Conservation (phyloP, 2,113 vertebrate species). For the Pituophis catenifer region DNA sequence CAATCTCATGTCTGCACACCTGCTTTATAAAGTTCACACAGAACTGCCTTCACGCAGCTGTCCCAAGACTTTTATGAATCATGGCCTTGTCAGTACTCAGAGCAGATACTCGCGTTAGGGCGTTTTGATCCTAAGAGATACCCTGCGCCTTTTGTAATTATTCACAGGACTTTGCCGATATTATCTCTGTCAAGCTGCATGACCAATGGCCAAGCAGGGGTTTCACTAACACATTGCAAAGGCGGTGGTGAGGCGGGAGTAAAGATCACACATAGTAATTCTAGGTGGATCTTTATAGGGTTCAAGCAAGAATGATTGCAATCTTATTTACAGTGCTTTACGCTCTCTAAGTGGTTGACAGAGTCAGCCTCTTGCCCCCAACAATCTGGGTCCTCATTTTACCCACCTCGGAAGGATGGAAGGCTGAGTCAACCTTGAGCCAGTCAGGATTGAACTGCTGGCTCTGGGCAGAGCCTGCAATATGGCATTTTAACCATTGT, state of each 20-base stretch:
- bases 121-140: neutral
- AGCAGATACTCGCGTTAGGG: neutral
- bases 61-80: neutral
- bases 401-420: too few species aligned
- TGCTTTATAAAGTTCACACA: neutral
- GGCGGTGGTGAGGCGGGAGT: neutral
- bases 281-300: neutral
- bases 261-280: neutral
- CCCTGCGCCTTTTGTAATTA: neutral
- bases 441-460: too few species aligned
- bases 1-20: neutral
- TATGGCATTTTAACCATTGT: too few species aligned
- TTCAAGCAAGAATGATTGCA: neutral
- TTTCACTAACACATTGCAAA: neutral
- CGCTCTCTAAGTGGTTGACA: too few species aligned
- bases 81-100: neutral
- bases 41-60: neutral
- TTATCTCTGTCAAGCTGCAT: neutral
- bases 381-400: too few species aligned
- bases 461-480: too few species aligned
- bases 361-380: too few species aligned
- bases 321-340: too few species aligned
- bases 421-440: too few species aligned
- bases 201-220: neutral
- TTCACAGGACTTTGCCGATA: neutral